Percentiles rank a stretch among this genome's conserved stretches.
Conservation (phyloP, 2,113 vertebrate genomes). For the Eidolon helvum region DNA sequence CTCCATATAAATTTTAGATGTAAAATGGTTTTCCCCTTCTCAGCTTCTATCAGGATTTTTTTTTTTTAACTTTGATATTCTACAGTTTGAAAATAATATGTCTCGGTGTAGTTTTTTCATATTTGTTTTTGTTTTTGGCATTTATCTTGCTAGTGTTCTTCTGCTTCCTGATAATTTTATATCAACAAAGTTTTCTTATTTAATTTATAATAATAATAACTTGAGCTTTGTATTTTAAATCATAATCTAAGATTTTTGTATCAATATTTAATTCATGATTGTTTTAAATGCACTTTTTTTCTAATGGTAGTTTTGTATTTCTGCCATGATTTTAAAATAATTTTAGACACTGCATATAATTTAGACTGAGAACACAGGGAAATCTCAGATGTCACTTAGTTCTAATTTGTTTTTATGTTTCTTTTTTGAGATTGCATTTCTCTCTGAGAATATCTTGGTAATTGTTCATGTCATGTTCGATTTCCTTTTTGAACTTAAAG, state of each 20-base stretch:
- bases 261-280: background rate
- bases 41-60: background rate
- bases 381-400: background rate
- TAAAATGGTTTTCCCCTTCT: background rate
- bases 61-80: background rate
- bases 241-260: background rate
- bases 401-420: slow-evolving; percentile 70
- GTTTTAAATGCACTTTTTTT: background rate
- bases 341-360: accelerated
- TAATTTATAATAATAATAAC: background rate
- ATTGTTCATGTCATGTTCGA: slow-evolving; percentile 84
- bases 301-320: background rate
- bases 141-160: background rate
- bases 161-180: background rate
- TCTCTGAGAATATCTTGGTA: slow-evolving; percentile 76
- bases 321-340: background rate
- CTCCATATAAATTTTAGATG: background rate
- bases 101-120: background rate
- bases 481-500: slow-evolving; percentile 80
- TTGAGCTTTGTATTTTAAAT: background rate
- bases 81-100: background rate
- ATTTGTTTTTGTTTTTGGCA: background rate
- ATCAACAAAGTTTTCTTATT: background rate
- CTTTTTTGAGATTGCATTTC: slow-evolving; percentile 67
- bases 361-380: background rate